A percentile compares a stretch with the other conserved stretches of the same genome.
Evolutionary conservation across 2,113 vertebrate genomes (phyloP).

Genomic region (Phylloscopus trochilus): DNA sequence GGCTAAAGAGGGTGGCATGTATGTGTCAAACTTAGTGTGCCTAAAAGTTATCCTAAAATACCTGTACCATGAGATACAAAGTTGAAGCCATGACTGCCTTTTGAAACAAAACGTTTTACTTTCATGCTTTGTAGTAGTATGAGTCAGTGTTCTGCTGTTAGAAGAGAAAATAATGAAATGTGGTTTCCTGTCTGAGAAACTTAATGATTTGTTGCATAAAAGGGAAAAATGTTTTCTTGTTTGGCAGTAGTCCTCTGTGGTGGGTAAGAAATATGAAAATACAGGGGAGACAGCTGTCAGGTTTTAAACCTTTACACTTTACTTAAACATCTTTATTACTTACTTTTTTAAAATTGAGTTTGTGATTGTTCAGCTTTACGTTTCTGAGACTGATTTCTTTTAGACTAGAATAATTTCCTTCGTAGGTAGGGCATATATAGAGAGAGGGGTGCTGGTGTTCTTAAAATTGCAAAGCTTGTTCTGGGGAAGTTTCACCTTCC

Average conservation of each 20-base stretch:
- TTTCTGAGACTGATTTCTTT: not conserved
- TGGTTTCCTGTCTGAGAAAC: not conserved
- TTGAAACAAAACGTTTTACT: not conserved
- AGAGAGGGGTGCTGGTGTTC: not conserved
- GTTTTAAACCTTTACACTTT: not conserved
- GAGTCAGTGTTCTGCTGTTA: not conserved
- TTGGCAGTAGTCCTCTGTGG: not conserved
- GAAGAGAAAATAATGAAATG: not conserved
- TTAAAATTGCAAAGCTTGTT: not conserved
- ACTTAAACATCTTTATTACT: not conserved
- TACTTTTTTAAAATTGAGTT: not conserved
- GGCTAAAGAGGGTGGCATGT: not conserved
- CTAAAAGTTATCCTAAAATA: not conserved
- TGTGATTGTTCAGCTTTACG: not conserved
- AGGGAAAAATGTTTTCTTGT: not conserved
- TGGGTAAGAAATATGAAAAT: not conserved
- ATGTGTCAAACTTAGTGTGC: not conserved
- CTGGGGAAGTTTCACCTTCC: not conserved
- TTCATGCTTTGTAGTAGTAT: not conserved
- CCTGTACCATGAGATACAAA: not conserved
- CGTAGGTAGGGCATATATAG: not conserved
- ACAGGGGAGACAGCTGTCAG: not conserved
- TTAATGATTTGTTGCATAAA: not conserved
- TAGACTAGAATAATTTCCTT: not conserved
- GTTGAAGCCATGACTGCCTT: constrained; percentile 1